Evolutionary conservation across 2,797 vertebrate species (phyloP).

Genomic region (Pagetopsis macropterus): DNA sequence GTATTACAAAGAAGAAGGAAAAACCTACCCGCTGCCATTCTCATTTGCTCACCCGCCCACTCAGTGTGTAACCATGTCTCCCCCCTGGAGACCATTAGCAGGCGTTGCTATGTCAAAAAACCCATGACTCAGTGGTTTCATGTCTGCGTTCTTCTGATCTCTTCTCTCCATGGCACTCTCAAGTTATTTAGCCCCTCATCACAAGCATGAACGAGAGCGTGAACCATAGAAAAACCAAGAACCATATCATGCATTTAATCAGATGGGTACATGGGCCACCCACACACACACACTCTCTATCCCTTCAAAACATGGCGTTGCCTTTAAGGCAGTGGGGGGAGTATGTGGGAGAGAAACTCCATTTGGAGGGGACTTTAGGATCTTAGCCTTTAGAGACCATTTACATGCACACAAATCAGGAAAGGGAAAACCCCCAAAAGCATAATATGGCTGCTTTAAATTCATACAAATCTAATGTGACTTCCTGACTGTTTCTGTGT

Average conservation of each 20-base stretch:
- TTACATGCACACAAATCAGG: too few species aligned
- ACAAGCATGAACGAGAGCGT: conserved; percentile 9
- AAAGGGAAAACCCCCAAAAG: too few species aligned
- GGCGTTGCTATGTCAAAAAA: conserved; percentile 15
- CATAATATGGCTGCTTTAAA: neutral
- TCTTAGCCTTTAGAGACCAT: too few species aligned
- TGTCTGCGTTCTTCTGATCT: conserved; percentile 16
- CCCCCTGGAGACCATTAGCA: conserved; percentile 27
- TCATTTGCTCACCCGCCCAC: conserved; percentile 4
- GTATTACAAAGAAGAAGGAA: too few species aligned
- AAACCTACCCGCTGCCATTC: neutral
- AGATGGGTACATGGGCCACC: too few species aligned
- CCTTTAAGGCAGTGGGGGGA: too few species aligned
- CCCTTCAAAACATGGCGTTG: neutral
- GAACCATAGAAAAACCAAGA: neutral
- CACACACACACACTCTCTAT: neutral
- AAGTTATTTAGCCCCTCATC: conserved; percentile 16
- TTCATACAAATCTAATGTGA: neutral
- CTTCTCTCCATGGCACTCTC: conserved; percentile 12
- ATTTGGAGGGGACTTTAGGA: too few species aligned
- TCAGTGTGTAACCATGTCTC: conserved; percentile 25
- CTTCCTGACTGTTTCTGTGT: neutral
- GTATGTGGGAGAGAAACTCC: too few species aligned
- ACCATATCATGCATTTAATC: neutral
- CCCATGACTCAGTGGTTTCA: conserved; percentile 18